phyloP scores from a whole-genome alignment of 30 jellyfish, hydroid and myxozoan species.

The Hydra vulgaris region DNA sequence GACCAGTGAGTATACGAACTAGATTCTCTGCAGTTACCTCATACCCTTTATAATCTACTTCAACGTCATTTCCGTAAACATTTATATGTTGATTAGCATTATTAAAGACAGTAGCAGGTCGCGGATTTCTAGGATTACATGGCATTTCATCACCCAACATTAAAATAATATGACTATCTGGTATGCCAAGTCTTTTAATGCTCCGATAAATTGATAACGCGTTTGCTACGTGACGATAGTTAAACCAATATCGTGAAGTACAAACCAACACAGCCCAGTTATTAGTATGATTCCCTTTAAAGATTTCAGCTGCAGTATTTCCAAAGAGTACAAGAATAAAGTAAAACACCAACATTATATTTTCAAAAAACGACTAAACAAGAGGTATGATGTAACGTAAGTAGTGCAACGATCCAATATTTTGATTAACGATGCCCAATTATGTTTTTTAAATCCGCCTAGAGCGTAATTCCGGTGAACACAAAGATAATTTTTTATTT shows the following conservation, averaged over 20 bases:
- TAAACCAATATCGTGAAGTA: slow-evolving; percentile 83
- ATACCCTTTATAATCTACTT: slow-evolving; percentile 91
- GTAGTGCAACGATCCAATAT: too few species aligned
- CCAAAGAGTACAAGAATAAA: too few species aligned
- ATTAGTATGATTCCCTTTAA: slow-evolving; percentile 43
- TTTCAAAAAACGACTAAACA: too few species aligned
- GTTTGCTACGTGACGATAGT: slow-evolving; percentile 80
- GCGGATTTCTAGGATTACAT: slow-evolving; percentile 80
- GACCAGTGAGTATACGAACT: slow-evolving; percentile 39
- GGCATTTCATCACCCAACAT: slow-evolving; percentile 95
- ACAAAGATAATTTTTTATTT: too few species aligned
- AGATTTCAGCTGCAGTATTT: background rate
- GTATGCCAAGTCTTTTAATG: slow-evolving; percentile 81
- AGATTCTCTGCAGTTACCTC: slow-evolving; percentile 51
- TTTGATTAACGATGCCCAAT: too few species aligned
- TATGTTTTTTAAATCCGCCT: too few species aligned
- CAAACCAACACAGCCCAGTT: slow-evolving; percentile 88
- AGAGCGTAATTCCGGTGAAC: too few species aligned
- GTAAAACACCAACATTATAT: too few species aligned
- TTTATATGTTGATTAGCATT: slow-evolving; percentile 72
- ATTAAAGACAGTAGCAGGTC: slow-evolving; percentile 90
- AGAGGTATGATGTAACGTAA: too few species aligned
- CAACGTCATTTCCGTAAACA: slow-evolving; percentile 92
- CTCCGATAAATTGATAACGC: slow-evolving; percentile 72
- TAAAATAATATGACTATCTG: slow-evolving; percentile 82